These are phyloP conservation scores for Polyommatus icarus DNA, from an alignment of 2,888 invertebrate species.

Conservation along the genomic window DNA sequence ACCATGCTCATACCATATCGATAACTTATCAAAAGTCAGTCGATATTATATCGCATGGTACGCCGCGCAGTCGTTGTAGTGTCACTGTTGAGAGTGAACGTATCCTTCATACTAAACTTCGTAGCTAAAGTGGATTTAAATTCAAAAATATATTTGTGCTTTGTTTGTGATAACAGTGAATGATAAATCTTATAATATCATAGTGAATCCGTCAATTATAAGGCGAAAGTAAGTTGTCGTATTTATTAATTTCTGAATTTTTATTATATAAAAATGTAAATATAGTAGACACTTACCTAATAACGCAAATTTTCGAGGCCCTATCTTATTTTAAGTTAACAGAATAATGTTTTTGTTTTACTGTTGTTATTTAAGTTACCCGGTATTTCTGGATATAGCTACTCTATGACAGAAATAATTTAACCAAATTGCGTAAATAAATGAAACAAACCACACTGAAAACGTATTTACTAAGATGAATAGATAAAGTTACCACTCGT, in stretches of 20 bases:
- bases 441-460: neutral
- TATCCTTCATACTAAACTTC: neutral
- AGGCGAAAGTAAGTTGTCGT: constrained; percentile 7
- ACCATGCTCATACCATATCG: neutral
- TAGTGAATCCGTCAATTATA: neutral
- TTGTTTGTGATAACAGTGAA: neutral
- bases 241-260: neutral
- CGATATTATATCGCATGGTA: neutral
- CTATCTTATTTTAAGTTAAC: no score
- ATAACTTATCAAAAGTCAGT: constrained; percentile 29
- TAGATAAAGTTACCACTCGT: no score
- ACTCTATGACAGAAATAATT: neutral
- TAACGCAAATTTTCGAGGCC: no score
- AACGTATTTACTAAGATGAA: no score
- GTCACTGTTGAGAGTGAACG: neutral
- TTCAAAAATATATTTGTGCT: neutral
- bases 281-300: neutral
- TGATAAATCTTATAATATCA: neutral
- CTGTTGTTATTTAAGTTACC: neutral
- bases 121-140: neutral
- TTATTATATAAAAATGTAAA: neutral
- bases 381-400: neutral
- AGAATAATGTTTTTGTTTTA: neutral
- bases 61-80: neutral
- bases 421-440: neutral